These are phyloP conservation scores for Eupelmus urozonus DNA, from an alignment of 2,888 invertebrate genomes.

Conservation along the genomic window DNA sequence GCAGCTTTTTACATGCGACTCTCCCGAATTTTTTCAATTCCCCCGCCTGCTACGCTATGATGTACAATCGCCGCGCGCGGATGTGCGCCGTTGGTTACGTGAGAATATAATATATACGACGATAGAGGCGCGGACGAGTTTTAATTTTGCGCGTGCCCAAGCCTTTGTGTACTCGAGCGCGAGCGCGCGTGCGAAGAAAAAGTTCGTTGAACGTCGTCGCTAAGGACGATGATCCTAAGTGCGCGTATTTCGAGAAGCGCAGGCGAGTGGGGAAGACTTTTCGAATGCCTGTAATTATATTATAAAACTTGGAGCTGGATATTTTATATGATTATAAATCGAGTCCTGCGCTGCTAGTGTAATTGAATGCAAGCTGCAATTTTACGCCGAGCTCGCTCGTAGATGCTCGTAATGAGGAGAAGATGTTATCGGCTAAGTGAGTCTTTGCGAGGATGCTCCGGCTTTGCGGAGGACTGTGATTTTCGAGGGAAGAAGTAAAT, in stretches of 20 bases:
- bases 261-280: background rate
- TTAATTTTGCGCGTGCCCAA: background rate
- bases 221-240: conserved; percentile 21
- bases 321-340: background rate
- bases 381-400: background rate
- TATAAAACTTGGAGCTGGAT: background rate
- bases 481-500: too few relatives aligned
- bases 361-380: background rate
- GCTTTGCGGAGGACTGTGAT: too few relatives aligned
- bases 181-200: conserved; percentile 3
- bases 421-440: too few relatives aligned
- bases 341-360: background rate
- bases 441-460: too few relatives aligned
- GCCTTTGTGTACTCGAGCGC: background rate
- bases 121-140: background rate
- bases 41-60: background rate
- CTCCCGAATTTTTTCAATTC: background rate
- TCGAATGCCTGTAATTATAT: background rate
- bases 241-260: too few relatives aligned
- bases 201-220: conserved; percentile 14
- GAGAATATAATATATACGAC: background rate
- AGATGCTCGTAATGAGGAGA: too few relatives aligned
- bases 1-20: too few relatives aligned
- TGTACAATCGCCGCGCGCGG: background rate
- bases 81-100: background rate